Base-by-base conservation (phyloP, 2,797 vertebrate genomes). In the Simalia tracyae region DNA sequence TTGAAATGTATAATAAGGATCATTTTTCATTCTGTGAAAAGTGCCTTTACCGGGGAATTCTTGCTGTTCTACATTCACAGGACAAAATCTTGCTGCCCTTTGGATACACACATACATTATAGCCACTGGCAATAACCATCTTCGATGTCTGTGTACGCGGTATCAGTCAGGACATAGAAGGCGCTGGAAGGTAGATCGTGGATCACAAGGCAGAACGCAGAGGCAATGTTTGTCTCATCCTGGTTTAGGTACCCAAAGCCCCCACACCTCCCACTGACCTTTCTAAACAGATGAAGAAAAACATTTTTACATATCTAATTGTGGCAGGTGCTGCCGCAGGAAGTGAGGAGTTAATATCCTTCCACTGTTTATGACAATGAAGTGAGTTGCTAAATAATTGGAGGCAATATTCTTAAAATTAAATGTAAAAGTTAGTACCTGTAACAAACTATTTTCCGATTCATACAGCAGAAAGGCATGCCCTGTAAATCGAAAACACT, bases 1-100 rank as follows among this genome's bases (percentile, higher is more conserved):
- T 95, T 94, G 94, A 92, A 93, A 95, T 86, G 94, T 68, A 92
- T 54, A 95, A 60, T 28, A 84, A 95, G 92, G 90, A 86, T 72
- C 4, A 0, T 5, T 91, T 94, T 88, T 91, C 1, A 1, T 92
- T 50, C 90, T 24, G 46, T 15, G 89, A 90, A 90, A 87, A 87
- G 56, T 88, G 85, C 66, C 60, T 90, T 92, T 90, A 19, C 31
- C 15, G 72, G 86, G 36, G 59, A 64, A 1, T n/a, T 19, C 17
- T 15, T 0, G n/a, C n/a, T 89, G 76, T 57, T 63, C n/a, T 66
- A 24, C 46, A 68, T n/a, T 60, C 90, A 84, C 26, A 93, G 86
- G 94, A 26, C 50, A 91, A 90, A 93, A 94, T 94, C 72, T 56
- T 94, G 84, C n/a, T 93, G 95, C 92, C 84, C 95, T 88, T 89